Conservation (phyloP, 37 sponge, comb jelly and placozoan species). For the Spongilla lacustris region DNA sequence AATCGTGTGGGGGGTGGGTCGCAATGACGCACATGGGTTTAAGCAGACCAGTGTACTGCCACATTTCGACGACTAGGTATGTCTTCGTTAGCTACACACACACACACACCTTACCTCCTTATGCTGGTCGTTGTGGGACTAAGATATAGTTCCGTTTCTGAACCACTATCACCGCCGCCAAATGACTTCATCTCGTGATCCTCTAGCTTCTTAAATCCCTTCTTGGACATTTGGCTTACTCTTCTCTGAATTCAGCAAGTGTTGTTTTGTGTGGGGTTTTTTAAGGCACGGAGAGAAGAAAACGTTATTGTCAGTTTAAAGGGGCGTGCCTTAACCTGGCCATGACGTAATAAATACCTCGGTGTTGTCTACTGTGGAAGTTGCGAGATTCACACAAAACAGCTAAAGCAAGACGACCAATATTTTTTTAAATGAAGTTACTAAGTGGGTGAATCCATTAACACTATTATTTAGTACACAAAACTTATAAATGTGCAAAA, state of each 20-base stretch:
- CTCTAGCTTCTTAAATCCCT: conserved; percentile 55
- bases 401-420: too few species aligned
- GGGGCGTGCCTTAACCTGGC: not conserved
- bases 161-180: conserved; percentile 29
- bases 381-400: too few species aligned
- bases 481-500: too few species aligned
- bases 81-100: not conserved
- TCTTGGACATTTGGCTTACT: conserved; percentile 21
- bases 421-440: too few species aligned
- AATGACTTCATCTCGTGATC: conserved; percentile 44
- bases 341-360: too few species aligned
- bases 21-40: not conserved
- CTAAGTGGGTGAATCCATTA: too few species aligned
- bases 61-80: not conserved
- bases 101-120: not conserved
- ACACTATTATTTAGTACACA: too few species aligned
- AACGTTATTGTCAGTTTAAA: too few species aligned
- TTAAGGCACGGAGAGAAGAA: too few species aligned
- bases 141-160: conserved; percentile 34
- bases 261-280: too few species aligned
- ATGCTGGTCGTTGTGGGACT: not conserved
- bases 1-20: not conserved
- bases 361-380: too few species aligned
- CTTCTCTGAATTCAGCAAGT: not conserved
- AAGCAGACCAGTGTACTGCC: not conserved